A percentile compares a stretch with the other conserved stretches of the same genome.
These are phyloP conservation scores for Rhamphomyia laevipes DNA, from an alignment of 2,888 invertebrate species.

Conservation along the genomic window DNA sequence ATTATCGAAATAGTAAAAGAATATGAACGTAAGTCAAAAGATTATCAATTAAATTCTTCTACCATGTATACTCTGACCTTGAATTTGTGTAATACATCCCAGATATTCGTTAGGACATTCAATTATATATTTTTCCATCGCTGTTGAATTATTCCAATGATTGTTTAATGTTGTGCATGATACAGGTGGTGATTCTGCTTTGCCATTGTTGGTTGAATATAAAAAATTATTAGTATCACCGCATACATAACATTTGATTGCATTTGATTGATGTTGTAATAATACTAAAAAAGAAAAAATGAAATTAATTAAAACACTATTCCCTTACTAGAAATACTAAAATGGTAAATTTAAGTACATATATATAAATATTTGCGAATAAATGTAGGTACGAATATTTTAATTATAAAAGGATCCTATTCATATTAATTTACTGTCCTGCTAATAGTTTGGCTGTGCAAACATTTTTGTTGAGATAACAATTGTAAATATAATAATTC, in stretches of 20 bases:
- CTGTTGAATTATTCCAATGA: neutral
- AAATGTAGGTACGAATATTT: no score
- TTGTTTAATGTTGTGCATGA: neutral
- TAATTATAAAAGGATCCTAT: neutral
- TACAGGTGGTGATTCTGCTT: neutral
- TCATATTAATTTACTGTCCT: no score
- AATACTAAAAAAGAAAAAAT: neutral
- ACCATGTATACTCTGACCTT: conserved; percentile 9
- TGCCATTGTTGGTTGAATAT: neutral
- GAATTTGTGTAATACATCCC: conserved; percentile 13
- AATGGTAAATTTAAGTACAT: neutral
- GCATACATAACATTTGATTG: conserved; percentile 13
- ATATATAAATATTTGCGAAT: no score
- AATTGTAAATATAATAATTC: no score
- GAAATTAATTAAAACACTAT: neutral
- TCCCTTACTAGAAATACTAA: neutral
- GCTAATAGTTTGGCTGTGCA: no score
- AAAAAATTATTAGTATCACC: conserved; percentile 6
- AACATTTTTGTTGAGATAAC: no score
- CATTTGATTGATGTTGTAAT: neutral
- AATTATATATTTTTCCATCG: conserved; percentile 8
- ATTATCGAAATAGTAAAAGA: no score
- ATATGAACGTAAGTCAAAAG: no score
- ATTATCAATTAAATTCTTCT: no score
- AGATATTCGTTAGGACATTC: conserved; percentile 12